A percentile compares a stretch with the other conserved stretches of the same genome.
Evolutionary conservation across 30 jellyfish, hydroid and myxozoan species (phyloP).

Genomic region (Aurelia sp.): DNA sequence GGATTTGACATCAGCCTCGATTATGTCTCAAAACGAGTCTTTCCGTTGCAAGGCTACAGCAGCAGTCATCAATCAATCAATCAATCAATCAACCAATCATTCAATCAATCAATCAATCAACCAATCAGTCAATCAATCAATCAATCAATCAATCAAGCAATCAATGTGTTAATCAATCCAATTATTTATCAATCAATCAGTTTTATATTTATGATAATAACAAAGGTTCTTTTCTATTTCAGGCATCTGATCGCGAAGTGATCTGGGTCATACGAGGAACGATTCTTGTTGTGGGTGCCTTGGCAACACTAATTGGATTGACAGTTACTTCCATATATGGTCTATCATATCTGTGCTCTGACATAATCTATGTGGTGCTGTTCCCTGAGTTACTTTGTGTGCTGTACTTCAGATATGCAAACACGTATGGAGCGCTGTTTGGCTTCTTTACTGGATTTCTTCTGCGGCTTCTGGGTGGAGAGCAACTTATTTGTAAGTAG

Average conservation of each 20-base stretch:
- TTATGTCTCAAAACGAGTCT: too few relatives aligned
- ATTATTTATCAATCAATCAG: too few relatives aligned
- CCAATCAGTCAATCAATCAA: too few relatives aligned
- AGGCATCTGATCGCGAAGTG: constrained; percentile 96
- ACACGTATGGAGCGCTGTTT: constrained; percentile 91
- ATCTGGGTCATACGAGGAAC: constrained; percentile 95
- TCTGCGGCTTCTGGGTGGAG: constrained; percentile 93
- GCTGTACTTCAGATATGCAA: constrained; percentile 88
- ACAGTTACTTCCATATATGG: constrained; percentile 96
- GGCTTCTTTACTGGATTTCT: constrained; percentile 86
- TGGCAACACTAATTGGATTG: constrained; percentile 92
- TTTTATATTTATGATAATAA: too few relatives aligned
- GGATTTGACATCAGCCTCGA: too few relatives aligned
- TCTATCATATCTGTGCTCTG: constrained; percentile 94
- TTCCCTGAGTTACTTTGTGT: constrained; percentile 97
- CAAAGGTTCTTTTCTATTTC: neutral
- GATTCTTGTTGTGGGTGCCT: constrained; percentile 88
- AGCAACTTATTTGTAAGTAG: constrained; percentile 78
- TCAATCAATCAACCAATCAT: too few relatives aligned
- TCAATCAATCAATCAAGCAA: too few relatives aligned
- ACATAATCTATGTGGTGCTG: constrained; percentile 90
- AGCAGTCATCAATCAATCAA: too few relatives aligned
- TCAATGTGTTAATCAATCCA: too few relatives aligned
- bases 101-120: too few relatives aligned
- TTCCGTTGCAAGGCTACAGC: too few relatives aligned